A percentile compares a stretch with the other conserved stretches of the same genome.
Conservation (phyloP, 2,113 vertebrate species). For the Xenopus borealis region DNA sequence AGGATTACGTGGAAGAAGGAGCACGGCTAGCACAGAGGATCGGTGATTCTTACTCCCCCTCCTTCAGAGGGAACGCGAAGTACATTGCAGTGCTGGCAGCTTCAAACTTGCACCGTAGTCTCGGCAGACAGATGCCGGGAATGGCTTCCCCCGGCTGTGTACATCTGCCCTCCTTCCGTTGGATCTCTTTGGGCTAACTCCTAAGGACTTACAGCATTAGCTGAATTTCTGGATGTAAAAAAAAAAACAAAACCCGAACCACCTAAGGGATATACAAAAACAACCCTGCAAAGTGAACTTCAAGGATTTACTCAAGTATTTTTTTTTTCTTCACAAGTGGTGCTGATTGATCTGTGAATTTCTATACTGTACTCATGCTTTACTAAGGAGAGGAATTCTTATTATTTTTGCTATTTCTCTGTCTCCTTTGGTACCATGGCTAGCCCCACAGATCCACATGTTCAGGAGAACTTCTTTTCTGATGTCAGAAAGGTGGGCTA, state of each 20-base stretch:
- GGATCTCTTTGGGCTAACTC: background rate
- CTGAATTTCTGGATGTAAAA: background rate
- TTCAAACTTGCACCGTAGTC: background rate
- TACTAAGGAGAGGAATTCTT: conserved; percentile 12
- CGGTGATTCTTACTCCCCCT: background rate
- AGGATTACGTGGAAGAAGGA: conserved; percentile 5
- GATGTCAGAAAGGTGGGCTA: conserved; percentile 90
- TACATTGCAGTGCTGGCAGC: conserved; percentile 23
- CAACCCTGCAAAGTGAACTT: conserved; percentile 44
- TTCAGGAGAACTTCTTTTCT: conserved; percentile 72
- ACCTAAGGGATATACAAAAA: conserved; percentile 34
- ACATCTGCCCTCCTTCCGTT: background rate
- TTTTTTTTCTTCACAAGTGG: conserved; percentile 2
- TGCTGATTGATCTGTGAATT: conserved; percentile 48
- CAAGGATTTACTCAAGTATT: background rate
- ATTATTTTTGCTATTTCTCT: background rate
- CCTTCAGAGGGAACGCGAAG: background rate
- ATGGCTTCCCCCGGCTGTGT: conserved; percentile 19
- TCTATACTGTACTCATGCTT: conserved; percentile 37
- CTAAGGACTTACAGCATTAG: background rate
- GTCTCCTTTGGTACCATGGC: conserved; percentile 38
- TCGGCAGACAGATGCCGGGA: background rate
- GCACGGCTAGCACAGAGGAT: conserved; percentile 1
- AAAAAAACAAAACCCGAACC: background rate
- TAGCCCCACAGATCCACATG: conserved; percentile 76